phyloP scores from a whole-genome alignment of 37 sponge, comb jelly and placozoan genomes.

The Crambe crambe region DNA sequence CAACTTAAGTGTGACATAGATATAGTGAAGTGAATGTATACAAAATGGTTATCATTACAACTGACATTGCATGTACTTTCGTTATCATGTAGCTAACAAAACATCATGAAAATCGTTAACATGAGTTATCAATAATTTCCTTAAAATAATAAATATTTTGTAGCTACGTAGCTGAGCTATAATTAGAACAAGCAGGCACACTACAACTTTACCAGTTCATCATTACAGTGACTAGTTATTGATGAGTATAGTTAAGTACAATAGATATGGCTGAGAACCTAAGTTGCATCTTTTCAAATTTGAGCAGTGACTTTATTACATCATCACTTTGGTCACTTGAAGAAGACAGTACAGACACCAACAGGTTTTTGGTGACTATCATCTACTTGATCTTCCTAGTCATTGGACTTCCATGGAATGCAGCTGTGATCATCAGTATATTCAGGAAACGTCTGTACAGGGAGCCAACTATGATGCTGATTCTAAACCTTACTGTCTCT shows the following conservation, averaged over 20 bases:
- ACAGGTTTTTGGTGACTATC: neutral
- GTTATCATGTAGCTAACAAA: no score
- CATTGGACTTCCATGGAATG: slow-evolving; percentile 2
- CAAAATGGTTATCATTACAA: no score
- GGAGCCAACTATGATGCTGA: neutral
- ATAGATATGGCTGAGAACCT: neutral
- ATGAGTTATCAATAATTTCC: no score
- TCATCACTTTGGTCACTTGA: neutral
- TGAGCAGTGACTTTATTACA: neutral
- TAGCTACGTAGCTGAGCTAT: no score
- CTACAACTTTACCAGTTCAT: slow-evolving; percentile 53
- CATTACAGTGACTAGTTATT: no score
- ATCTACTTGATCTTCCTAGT: neutral
- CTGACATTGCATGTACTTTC: no score
- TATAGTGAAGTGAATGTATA: no score
- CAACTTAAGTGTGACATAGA: no score
- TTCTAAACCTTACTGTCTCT: neutral
- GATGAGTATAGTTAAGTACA: no score
- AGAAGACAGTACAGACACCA: neutral
- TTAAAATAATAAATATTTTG: no score
- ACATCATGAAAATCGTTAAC: no score
- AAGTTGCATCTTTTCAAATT: neutral
- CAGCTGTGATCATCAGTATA: neutral
- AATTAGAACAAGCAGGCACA: no score
- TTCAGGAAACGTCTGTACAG: neutral